phyloP scores from a whole-genome alignment of 2,888 invertebrate genomes.

The Homarus gammarus region DNA sequence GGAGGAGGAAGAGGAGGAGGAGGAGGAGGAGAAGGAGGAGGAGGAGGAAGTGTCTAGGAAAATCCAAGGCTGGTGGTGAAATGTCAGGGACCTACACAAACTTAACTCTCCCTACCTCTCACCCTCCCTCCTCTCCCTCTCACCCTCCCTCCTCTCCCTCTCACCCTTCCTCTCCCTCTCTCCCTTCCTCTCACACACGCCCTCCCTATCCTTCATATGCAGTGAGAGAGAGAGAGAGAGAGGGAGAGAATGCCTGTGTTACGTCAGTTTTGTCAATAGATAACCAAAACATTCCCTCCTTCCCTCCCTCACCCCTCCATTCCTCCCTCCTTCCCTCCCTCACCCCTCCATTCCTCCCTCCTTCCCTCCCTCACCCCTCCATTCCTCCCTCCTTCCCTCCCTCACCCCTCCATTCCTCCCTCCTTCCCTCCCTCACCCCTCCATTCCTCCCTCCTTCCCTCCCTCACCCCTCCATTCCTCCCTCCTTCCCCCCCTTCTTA shows the following conservation, averaged over 20 bases:
- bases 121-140: not conserved
- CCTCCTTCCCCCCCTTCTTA: too few relatives aligned
- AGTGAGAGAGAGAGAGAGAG: not conserved
- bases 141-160: not conserved
- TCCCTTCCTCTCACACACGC: not conserved
- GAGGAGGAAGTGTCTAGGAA: not conserved
- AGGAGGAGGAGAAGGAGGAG: slow-evolving; percentile 10
- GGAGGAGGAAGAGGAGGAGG: slow-evolving; percentile 20
- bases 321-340: too few relatives aligned
- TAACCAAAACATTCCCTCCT: too few relatives aligned
- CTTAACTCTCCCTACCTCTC: not conserved
- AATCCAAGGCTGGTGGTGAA: too few relatives aligned
- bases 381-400: too few relatives aligned
- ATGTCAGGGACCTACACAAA: not conserved
- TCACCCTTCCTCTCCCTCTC: not conserved
- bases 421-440: too few relatives aligned
- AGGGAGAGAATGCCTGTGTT: not conserved
- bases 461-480: too few relatives aligned
- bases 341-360: too few relatives aligned
- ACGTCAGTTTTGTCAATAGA: not conserved
- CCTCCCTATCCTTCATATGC: not conserved
- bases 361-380: too few relatives aligned
- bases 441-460: too few relatives aligned
- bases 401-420: too few relatives aligned
- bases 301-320: too few relatives aligned